phyloP scores from a whole-genome alignment of 2,113 vertebrate species.

The Nerophis ophidion region DNA sequence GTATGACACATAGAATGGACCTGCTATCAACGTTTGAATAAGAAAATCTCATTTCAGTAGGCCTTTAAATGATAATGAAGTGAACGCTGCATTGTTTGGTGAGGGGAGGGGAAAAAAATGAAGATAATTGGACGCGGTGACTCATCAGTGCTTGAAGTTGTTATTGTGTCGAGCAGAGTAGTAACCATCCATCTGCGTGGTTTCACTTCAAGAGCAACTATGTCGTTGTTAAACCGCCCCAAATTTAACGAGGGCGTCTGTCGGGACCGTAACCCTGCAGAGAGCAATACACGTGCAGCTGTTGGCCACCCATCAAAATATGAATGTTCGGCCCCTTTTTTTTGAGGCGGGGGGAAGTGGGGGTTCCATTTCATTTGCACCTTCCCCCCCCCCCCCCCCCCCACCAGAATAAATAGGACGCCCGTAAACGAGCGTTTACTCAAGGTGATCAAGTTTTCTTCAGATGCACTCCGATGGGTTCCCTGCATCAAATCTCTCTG shows the following conservation, averaged over 20 bases:
- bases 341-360: neutral
- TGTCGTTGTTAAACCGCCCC: neutral
- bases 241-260: constrained; percentile 4
- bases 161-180: neutral
- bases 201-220: constrained; percentile 1
- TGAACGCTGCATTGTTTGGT: constrained; percentile 30
- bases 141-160: constrained; percentile 14
- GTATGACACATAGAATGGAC: no score
- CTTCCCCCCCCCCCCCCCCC: constrained; percentile 1
- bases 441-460: constrained; percentile 38
- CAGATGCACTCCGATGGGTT: constrained; percentile 23
- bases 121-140: constrained; percentile 20
- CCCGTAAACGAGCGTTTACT: constrained; percentile 19
- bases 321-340: constrained; percentile 10
- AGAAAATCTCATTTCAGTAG: no score
- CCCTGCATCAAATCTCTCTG: constrained; percentile 23
- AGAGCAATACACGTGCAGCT: neutral
- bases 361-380: constrained; percentile 29
- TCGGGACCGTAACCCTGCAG: neutral
- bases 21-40: no score
- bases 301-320: neutral
- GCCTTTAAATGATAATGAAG: constrained; percentile 60
- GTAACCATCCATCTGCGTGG: neutral
- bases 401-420: constrained; percentile 13
- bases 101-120: constrained; percentile 5